Evolutionary conservation across 2,888 invertebrate species (phyloP).

Genomic region (Pediacus dermestoides): DNA sequence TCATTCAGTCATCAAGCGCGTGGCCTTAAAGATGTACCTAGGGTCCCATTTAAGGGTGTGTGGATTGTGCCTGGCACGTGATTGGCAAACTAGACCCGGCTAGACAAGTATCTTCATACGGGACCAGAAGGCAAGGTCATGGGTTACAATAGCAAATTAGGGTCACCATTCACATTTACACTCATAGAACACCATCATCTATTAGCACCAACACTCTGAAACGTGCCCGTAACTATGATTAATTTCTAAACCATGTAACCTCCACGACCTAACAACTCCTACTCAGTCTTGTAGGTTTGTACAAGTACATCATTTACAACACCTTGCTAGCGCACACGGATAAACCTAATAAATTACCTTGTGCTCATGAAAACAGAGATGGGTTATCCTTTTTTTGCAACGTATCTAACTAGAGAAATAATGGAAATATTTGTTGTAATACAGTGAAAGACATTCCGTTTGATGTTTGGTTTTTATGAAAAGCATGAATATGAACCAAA

Average conservation of each 20-base stretch:
- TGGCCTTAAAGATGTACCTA: not conserved
- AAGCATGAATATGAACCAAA: too few relatives aligned
- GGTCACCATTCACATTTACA: constrained; percentile 7
- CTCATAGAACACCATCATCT: not conserved
- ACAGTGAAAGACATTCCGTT: too few relatives aligned
- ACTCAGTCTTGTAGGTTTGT: constrained; percentile 1
- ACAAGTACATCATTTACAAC: too few relatives aligned
- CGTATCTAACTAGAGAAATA: too few relatives aligned
- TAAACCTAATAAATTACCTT: too few relatives aligned
- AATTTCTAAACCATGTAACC: constrained; percentile 3
- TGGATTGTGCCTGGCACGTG: not conserved
- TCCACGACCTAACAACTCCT: constrained; percentile 4
- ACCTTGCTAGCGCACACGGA: too few relatives aligned
- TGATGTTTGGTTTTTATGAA: too few relatives aligned
- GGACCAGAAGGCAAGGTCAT: constrained; percentile 1
- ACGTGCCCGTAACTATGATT: constrained; percentile 1
- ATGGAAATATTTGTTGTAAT: too few relatives aligned
- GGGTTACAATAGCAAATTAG: constrained; percentile 1
- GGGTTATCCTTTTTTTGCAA: too few relatives aligned
- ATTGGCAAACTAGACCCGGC: too few relatives aligned
- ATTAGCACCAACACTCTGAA: not conserved
- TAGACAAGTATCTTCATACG: constrained; percentile 3
- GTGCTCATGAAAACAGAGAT: too few relatives aligned
- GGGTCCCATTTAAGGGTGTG: constrained; percentile 7
- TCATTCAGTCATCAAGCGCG: not conserved